Percentiles rank a stretch among this genome's conserved stretches.
phyloP scores from a whole-genome alignment of 2,113 vertebrate genomes.

The Geococcyx californianus region DNA sequence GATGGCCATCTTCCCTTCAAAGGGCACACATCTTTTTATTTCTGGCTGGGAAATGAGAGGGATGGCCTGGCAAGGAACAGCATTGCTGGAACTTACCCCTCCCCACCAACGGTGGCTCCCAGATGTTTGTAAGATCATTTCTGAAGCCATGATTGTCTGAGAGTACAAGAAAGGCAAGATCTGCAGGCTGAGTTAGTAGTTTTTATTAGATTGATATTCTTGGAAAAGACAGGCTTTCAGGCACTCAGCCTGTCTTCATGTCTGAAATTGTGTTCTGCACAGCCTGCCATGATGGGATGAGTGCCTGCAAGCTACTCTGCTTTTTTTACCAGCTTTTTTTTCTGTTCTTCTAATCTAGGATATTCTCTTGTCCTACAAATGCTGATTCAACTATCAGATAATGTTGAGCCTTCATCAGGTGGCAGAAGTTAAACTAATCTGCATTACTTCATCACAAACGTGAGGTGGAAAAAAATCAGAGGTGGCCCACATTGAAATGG shows the following conservation, averaged over 20 bases:
- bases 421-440: neutral
- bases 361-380: neutral
- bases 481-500: neutral
- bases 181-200: neutral
- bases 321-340: neutral
- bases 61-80: conserved; percentile 2
- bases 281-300: neutral
- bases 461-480: neutral
- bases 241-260: neutral
- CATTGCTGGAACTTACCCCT: neutral
- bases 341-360: neutral
- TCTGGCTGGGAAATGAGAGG: conserved; percentile 48
- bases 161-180: neutral
- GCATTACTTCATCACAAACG: neutral
- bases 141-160: neutral
- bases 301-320: neutral
- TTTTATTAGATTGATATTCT: neutral
- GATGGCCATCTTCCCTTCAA: conserved; percentile 54
- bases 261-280: neutral
- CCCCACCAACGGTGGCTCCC: neutral
- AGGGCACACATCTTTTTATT: conserved; percentile 51
- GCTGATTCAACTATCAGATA: neutral
- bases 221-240: neutral
- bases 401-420: neutral
- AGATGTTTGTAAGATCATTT: neutral